phyloP scores from a whole-genome alignment of 2,797 vertebrate genomes.

The Falco naumanni region DNA sequence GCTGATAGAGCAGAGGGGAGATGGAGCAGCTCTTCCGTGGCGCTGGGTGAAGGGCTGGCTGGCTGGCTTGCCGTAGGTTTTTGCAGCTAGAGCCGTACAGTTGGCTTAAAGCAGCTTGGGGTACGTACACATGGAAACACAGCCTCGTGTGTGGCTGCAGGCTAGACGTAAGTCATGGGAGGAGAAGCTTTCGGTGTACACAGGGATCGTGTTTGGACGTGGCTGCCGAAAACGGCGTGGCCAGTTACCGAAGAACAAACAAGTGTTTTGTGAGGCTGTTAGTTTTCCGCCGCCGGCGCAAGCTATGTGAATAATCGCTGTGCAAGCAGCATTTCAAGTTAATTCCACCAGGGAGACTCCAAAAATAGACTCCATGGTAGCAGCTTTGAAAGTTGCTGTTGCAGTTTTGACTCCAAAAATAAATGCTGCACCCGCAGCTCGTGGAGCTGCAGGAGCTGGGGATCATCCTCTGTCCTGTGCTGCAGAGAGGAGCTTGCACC shows the following conservation, averaged over 20 bases:
- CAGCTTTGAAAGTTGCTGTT: conserved; percentile 44
- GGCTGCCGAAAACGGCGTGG: not conserved
- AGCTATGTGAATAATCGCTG: not conserved
- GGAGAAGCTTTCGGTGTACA: not conserved
- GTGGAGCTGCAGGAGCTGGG: not conserved
- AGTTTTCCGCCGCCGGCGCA: not conserved
- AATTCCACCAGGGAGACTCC: conserved; percentile 27
- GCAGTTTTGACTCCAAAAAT: conserved; percentile 58
- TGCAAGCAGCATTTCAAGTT: not conserved
- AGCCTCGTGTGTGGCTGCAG: not conserved
- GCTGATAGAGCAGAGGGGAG: not conserved
- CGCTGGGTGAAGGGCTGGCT: not conserved
- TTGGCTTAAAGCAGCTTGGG: not conserved
- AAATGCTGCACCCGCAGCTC: not conserved
- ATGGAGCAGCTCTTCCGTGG: not conserved
- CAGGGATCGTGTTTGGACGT: not conserved
- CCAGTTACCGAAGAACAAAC: not conserved
- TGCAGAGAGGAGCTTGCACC: not conserved
- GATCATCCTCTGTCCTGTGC: fast-evolving
- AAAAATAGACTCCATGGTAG: conserved; percentile 51
- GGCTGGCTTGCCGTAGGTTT: not conserved
- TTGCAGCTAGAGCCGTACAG: not conserved
- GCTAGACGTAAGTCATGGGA: not conserved
- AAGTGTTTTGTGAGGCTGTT: not conserved
- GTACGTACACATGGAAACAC: not conserved